These are phyloP conservation scores for Neofelis nebulosa DNA, from an alignment of 2,113 vertebrate genomes.

Conservation along the genomic window DNA sequence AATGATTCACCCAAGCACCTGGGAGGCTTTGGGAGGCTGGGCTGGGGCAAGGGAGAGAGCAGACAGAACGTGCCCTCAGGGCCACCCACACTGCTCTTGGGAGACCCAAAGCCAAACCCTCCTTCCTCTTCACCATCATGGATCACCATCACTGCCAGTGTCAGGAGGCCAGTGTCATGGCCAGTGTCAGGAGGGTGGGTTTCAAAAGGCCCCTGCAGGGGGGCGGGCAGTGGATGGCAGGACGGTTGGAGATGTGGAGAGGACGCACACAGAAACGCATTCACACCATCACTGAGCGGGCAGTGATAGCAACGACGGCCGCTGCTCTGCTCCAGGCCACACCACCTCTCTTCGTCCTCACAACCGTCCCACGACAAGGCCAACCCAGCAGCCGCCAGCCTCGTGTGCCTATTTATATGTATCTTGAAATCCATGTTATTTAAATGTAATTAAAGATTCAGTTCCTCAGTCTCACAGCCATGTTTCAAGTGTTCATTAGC, in stretches of 20 bases:
- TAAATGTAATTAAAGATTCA: background rate
- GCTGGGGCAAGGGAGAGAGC: background rate
- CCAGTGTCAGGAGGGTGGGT: background rate
- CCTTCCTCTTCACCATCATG: background rate
- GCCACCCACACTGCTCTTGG: background rate
- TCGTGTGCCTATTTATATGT: background rate
- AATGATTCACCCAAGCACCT: background rate
- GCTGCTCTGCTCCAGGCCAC: accelerated
- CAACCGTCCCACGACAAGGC: accelerated
- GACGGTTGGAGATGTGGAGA: accelerated
- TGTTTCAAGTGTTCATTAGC: background rate
- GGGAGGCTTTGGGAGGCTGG: background rate
- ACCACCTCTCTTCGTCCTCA: background rate
- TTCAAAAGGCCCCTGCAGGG: background rate
- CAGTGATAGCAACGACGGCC: accelerated
- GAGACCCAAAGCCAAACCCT: background rate
- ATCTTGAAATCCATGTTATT: background rate
- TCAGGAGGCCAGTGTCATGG: background rate
- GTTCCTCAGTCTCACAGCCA: background rate
- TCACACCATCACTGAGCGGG: accelerated
- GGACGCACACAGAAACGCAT: accelerated
- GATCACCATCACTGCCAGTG: background rate
- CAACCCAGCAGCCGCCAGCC: background rate
- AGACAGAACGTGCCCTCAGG: background rate
- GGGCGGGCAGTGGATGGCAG: background rate